Base-by-base conservation (phyloP, 2,888 invertebrate genomes). In the Caenorhabditis zanzibari region DNA sequence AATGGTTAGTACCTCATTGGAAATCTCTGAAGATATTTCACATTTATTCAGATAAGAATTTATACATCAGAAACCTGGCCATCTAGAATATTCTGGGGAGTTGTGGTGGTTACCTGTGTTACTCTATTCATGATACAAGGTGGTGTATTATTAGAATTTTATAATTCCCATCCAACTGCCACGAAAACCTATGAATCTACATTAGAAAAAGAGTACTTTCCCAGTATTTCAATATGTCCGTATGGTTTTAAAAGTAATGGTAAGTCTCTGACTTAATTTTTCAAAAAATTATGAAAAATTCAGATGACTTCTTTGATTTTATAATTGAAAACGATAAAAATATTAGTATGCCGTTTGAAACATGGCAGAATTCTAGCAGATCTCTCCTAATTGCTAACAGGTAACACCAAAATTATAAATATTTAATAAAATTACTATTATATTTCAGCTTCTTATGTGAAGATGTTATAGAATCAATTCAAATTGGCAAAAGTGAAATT, bases 11-110 rank as follows among this genome's bases (percentile, higher is more conserved):
- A 32, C 47, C 41, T n/a, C n/a, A n/a, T n/a, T n/a, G n/a, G n/a
- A n/a, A n/a, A n/a, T n/a, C n/a, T n/a, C n/a, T n/a, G n/a, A n/a
- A n/a, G n/a, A n/a, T n/a, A n/a, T n/a, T n/a, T n/a, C n/a, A 84
- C 71, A 81, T 63, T 32, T 72, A 77, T 82, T 28, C 63, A 84
- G 81, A 81, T 81, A 2, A 12, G 90, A 47, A 90, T 90, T 35
- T 90, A 90, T 63, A 90, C 89, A 54, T 89, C 89, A 14, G 81
- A 85, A 56, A 89, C 88, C 14, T 90, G 90, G 90, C 88, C 88
- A 0, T 87, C 87, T 12, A 49, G 90, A 58, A 87, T 88, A 49
- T 90, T 90, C 71, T 90, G 90, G 90, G 85, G 86, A 26, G 87
- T 87, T 12, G 89, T 89, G 9, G 90, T 90, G 12, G 71, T 89